Percentiles rank a stretch among this genome's conserved stretches.
phyloP scores from a whole-genome alignment of 2,113 vertebrate genomes.

The Dicrurus megarhynchus region DNA sequence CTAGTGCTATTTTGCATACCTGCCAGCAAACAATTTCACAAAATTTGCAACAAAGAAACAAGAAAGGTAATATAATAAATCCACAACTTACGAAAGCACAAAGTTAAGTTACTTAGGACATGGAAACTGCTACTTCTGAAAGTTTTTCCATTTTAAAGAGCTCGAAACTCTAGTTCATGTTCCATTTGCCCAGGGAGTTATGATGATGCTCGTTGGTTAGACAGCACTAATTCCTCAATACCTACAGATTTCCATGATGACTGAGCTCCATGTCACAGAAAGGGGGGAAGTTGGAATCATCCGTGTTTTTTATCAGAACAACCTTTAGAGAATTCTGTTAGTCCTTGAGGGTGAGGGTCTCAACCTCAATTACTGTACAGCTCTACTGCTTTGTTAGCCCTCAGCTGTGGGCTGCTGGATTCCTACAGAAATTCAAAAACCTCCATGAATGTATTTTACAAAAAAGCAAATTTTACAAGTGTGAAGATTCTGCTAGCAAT shows the following conservation, averaged over 20 bases:
- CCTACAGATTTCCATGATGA: background rate
- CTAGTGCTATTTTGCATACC: background rate
- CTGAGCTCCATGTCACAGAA: background rate
- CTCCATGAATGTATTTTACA: background rate
- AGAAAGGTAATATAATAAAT: background rate
- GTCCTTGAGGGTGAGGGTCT: background rate
- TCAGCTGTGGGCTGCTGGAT: background rate
- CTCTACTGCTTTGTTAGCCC: background rate
- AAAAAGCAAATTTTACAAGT: background rate
- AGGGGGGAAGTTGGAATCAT: background rate
- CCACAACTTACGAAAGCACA: background rate
- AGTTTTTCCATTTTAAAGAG: background rate
- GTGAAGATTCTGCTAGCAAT: background rate
- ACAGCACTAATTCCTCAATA: background rate
- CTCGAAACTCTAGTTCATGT: background rate
- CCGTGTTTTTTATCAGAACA: background rate
- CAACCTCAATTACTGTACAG: background rate
- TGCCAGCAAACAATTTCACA: background rate
- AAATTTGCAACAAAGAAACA: background rate
- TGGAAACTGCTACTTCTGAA: background rate
- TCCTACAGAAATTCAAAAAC: background rate
- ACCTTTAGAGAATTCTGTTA: background rate
- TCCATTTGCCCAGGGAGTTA: background rate
- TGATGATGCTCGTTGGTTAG: background rate
- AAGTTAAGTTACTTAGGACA: background rate